Base-by-base conservation (phyloP, 2,797 vertebrate genomes). In the Eupleurogrammus muticus region DNA sequence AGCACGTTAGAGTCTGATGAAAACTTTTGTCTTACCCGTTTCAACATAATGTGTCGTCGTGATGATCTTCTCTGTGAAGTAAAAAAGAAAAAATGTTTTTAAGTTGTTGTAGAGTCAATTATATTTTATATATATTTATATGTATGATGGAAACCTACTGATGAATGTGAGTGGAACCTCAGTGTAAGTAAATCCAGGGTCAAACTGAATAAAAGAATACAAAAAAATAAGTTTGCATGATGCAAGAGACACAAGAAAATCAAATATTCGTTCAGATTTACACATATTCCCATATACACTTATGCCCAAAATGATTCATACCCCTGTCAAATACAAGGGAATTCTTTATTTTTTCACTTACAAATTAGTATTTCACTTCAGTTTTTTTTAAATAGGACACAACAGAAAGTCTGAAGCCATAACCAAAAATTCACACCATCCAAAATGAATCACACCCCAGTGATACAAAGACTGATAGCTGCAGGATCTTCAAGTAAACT, bases 161-260 rank as follows among this genome's bases (percentile, higher is more conserved):
- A 97, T 92, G 87, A 96, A 95, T 2, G 96, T 96, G 73, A 96
- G 83, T 12, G 97, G 97, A 86, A 99, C 96, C 87, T 98, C 96
- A 70, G 89, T 75, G 77, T 97, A 99, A 67, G 90, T 89, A 86
- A 86, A 96, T 73, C 96, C 96, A 75, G 93, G 94, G 68, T 94
- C 81, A 89, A 92, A 98, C 98, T 99, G 82, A 61, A 75, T 11
- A 72, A 77, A 88, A 89, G 79, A 40, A 67, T n/a, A 78, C 7
- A 70, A 17, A 58, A 57, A 17, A 0, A 2, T 32, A 61, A 0
- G 3, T 10, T 28, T 13, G 5, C 17, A 16, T 59, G 16, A 63
- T 11, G 4, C 5, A 32, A 38, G 36, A 20, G 0, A 60, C 5
- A 72, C 0, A n/a, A 17, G 35, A 19, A 19, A 14, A 52, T 3